A percentile compares a stretch with the other conserved stretches of the same genome.
These are phyloP conservation scores for Penaeus indicus DNA, from an alignment of 1,140 invertebrate species.

Conservation along the genomic window DNA sequence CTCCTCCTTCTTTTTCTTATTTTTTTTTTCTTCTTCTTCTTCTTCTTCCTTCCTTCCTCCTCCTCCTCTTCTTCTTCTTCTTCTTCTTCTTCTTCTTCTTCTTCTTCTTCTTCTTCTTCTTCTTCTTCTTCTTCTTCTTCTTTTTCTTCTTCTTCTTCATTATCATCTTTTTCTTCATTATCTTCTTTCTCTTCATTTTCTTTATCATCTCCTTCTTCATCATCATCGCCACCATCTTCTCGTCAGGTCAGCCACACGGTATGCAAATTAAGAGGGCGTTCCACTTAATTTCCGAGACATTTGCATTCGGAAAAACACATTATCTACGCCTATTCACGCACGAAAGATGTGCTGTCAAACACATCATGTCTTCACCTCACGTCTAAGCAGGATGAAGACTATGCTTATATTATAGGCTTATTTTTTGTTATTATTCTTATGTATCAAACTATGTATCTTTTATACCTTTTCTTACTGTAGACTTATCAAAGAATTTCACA, in stretches of 20 bases:
- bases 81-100: neutral
- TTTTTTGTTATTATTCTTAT: too few relatives aligned
- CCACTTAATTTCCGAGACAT: neutral
- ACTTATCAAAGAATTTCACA: too few relatives aligned
- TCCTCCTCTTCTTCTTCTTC: neutral
- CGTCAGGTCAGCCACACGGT: slow-evolving; percentile 17
- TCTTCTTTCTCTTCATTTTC: neutral
- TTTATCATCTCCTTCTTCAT: neutral
- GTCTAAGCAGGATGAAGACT: too few relatives aligned
- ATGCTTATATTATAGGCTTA: too few relatives aligned
- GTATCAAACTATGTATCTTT: too few relatives aligned
- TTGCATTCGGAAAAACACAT: neutral
- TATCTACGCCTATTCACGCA: too few relatives aligned
- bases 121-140: neutral
- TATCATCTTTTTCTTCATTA: neutral
- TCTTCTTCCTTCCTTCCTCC: neutral
- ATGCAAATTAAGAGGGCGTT: neutral
- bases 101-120: too few relatives aligned
- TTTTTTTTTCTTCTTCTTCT: neutral
- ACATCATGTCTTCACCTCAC: too few relatives aligned
- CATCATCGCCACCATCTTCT: neutral
- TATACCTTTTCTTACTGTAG: too few relatives aligned
- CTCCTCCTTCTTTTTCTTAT: neutral
- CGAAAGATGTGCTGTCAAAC: too few relatives aligned
- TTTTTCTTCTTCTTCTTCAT: slow-evolving; percentile 6